Percentiles rank a stretch among this genome's conserved stretches.
These are phyloP conservation scores for Carterocephalus palaemon DNA, from an alignment of 2,888 invertebrate species.

Conservation along the genomic window DNA sequence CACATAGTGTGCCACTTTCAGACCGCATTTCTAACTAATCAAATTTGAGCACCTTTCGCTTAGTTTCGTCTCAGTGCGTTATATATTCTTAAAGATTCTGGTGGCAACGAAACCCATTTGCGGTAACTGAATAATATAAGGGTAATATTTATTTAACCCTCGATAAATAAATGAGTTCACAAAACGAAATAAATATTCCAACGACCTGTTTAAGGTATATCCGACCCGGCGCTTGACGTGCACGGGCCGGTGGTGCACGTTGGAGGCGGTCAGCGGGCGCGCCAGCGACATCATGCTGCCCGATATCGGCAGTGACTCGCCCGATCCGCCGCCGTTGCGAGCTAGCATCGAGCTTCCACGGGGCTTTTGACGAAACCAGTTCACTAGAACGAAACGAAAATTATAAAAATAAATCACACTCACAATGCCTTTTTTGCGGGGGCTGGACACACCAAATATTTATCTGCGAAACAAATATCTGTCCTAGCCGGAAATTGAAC, in stretches of 20 bases:
- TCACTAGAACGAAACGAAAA: conserved; percentile 53
- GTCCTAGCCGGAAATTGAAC: no score
- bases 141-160: no score
- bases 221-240: conserved; percentile 63
- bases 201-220: conserved; percentile 62
- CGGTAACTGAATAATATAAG: no score
- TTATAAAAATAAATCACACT: conserved; percentile 6
- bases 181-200: conserved; percentile 4
- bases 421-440: no score
- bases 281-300: conserved; percentile 78
- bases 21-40: no score
- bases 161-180: background rate
- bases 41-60: no score
- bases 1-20: no score
- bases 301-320: conserved; percentile 73
- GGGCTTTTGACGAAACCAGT: conserved; percentile 81
- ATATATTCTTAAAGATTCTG: no score
- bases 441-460: no score
- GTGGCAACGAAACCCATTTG: no score
- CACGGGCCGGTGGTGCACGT: conserved; percentile 41
- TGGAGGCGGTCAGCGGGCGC: conserved; percentile 43
- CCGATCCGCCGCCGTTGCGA: conserved; percentile 74
- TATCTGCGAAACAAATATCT: no score
- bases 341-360: conserved; percentile 62
- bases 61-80: no score